A percentile compares a stretch with the other conserved stretches of the same genome.
These are phyloP conservation scores for Argyra leucocephala DNA, from an alignment of 2,888 invertebrate genomes.

Conservation along the genomic window DNA sequence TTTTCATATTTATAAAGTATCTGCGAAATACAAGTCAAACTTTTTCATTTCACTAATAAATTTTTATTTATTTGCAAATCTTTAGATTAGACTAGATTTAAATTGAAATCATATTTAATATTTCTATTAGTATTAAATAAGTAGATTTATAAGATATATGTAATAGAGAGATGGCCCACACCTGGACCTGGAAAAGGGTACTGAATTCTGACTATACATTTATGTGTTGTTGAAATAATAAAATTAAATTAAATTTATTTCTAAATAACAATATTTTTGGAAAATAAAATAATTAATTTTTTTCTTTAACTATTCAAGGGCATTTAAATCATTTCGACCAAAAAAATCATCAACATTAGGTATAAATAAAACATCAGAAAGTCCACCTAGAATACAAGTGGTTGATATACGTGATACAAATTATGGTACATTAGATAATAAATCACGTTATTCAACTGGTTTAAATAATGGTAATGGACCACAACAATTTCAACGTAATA, in stretches of 20 bases:
- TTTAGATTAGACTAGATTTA: too few relatives aligned
- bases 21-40: too few relatives aligned
- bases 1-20: too few relatives aligned
- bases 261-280: neutral
- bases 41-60: too few relatives aligned
- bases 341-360: constrained; percentile 43
- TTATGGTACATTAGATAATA: constrained; percentile 30
- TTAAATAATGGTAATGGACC: constrained; percentile 24
- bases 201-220: too few relatives aligned
- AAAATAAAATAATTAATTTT: constrained; percentile 13
- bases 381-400: constrained; percentile 34
- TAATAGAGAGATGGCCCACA: constrained; percentile 14
- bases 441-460: constrained; percentile 29
- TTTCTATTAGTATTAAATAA: too few relatives aligned
- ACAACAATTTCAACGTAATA: constrained; percentile 31
- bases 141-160: too few relatives aligned
- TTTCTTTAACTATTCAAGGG: constrained; percentile 28
- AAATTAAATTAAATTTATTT: too few relatives aligned
- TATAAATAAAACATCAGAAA: constrained; percentile 43
- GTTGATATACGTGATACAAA: constrained; percentile 22
- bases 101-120: too few relatives aligned
- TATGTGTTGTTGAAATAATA: too few relatives aligned
- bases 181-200: neutral
- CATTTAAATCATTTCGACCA: constrained; percentile 38
- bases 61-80: too few relatives aligned